phyloP scores from a whole-genome alignment of 2,888 invertebrate species.

The Netelia fuscicornis region DNA sequence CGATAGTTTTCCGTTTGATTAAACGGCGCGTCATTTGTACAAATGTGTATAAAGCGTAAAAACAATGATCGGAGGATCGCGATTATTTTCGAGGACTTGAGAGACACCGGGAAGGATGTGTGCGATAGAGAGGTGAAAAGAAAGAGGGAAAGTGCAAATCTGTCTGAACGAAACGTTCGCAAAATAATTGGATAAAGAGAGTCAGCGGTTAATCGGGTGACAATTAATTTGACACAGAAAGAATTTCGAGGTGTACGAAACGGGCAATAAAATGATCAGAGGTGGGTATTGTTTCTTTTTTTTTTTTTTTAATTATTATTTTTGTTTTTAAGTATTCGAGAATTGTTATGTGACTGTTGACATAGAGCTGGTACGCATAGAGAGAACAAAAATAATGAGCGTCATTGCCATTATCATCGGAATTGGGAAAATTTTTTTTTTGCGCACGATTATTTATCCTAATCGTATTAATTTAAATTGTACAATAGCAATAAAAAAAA shows the following conservation, averaged over 20 bases:
- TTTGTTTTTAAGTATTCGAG: background rate
- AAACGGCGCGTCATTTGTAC: conserved; percentile 72
- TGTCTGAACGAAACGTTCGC: background rate
- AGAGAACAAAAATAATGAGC: conserved; percentile 16
- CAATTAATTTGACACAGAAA: conserved; percentile 5
- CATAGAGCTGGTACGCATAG: background rate
- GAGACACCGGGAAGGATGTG: conserved; percentile 50
- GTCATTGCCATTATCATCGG: conserved; percentile 68
- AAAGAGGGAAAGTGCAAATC: background rate
- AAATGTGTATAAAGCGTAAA: conserved; percentile 74
- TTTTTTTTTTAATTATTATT: background rate
- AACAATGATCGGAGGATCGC: conserved; percentile 37
- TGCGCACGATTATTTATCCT: conserved; percentile 71
- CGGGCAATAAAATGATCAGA: background rate
- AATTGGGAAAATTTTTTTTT: conserved; percentile 62
- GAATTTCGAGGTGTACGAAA: background rate
- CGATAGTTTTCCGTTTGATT: conserved; percentile 29
- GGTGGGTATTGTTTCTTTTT: background rate
- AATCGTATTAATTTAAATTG: conserved; percentile 81
- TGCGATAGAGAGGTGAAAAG: background rate
- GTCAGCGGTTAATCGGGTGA: background rate
- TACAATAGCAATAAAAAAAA: conserved; percentile 78
- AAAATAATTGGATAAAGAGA: background rate
- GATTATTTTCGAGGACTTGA: background rate
- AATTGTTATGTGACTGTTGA: conserved; percentile 1